phyloP scores from a whole-genome alignment of 2,888 invertebrate species.

The Leuctra nigra region DNA sequence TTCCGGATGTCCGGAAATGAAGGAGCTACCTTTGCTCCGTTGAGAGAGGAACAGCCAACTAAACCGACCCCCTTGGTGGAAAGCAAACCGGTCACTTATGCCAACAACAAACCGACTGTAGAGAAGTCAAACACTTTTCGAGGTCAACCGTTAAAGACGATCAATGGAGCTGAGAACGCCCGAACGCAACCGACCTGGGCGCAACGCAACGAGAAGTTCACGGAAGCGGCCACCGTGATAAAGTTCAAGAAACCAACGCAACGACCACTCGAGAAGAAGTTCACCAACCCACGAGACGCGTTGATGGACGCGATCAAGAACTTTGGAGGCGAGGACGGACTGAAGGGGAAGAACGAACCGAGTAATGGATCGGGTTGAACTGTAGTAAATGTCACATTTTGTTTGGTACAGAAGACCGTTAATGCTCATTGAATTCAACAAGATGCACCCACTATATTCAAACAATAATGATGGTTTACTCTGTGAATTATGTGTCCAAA shows the following conservation, averaged over 20 bases:
- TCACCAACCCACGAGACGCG: conserved; percentile 54
- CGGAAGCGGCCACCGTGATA: conserved; percentile 20
- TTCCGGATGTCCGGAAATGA: conserved; percentile 21
- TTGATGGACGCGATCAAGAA: conserved; percentile 64
- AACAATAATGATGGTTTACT: no score
- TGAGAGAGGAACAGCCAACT: no score
- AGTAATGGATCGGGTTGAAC: no score
- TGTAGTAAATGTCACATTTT: no score
- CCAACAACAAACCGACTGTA: not conserved
- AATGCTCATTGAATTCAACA: no score
- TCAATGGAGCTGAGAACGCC: not conserved
- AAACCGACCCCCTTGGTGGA: conserved; percentile 25
- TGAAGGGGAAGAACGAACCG: not conserved
- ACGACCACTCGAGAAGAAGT: conserved; percentile 24
- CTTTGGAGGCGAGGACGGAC: conserved; percentile 47
- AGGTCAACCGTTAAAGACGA: conserved; percentile 6
- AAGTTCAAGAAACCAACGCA: conserved; percentile 27
- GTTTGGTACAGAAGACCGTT: no score
- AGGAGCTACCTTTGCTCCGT: no score
- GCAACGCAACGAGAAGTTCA: not conserved
- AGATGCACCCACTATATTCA: no score
- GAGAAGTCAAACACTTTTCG: not conserved
- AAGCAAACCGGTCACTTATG: conserved; percentile 21
- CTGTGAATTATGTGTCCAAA: no score
- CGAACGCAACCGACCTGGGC: not conserved